Evolutionary conservation across 2,888 invertebrate genomes (phyloP).

Genomic region (Celastrina argiolus): DNA sequence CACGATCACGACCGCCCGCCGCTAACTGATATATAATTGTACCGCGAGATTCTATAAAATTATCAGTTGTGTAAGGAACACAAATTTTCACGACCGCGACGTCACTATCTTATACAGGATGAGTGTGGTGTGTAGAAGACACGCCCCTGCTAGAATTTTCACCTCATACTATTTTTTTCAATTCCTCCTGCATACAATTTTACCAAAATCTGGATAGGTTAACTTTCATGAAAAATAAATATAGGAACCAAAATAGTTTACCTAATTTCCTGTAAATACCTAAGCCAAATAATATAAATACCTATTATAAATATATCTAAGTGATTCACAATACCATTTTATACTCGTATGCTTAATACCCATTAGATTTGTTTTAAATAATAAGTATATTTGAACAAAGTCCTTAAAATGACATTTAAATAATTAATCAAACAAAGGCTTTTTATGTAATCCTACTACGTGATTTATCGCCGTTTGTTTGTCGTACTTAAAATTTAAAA

Average conservation of each 20-base stretch:
- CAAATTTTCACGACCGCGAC: conserved; percentile 64
- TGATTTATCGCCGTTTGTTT: neutral
- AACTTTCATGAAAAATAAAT: too few relatives aligned
- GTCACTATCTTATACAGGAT: conserved; percentile 51
- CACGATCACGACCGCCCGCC: conserved; percentile 71
- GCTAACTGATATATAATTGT: conserved; percentile 74
- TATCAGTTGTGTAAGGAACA: conserved; percentile 71
- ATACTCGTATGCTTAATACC: too few relatives aligned
- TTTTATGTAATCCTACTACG: neutral
- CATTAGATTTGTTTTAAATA: too few relatives aligned
- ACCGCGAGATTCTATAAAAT: conserved; percentile 72
- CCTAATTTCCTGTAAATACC: too few relatives aligned
- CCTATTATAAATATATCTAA: too few relatives aligned
- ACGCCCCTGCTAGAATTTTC: neutral
- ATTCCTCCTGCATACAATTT: neutral
- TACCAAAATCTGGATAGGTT: too few relatives aligned
- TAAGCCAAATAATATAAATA: too few relatives aligned
- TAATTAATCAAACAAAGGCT: neutral
- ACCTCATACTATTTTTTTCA: neutral
- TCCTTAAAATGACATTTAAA: too few relatives aligned
- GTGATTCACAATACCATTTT: too few relatives aligned
- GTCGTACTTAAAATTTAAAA: neutral
- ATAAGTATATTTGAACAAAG: too few relatives aligned
- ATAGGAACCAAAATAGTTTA: too few relatives aligned
- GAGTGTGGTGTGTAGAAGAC: conserved; percentile 32